These are phyloP conservation scores for Cyanoderma ruficeps DNA, from an alignment of 2,113 vertebrate genomes.

Conservation along the genomic window DNA sequence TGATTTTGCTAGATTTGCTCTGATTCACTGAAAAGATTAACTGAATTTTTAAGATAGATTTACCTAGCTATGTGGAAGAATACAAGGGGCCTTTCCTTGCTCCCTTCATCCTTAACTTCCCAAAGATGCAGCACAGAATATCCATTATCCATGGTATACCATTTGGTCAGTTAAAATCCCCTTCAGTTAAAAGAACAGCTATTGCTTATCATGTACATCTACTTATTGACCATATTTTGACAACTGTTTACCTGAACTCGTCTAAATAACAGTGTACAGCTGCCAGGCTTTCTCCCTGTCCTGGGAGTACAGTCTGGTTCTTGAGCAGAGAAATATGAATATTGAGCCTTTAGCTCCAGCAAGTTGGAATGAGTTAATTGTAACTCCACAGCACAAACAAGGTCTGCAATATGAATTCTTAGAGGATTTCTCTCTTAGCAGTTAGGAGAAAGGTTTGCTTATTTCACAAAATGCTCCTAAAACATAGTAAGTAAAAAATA, in stretches of 20 bases:
- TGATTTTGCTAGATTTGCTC: neutral
- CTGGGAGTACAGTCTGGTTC: neutral
- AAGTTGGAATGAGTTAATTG: neutral
- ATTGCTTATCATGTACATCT: neutral
- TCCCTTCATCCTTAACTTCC: neutral
- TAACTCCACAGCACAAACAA: neutral
- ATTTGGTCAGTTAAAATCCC: neutral
- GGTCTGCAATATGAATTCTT: neutral
- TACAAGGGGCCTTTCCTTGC: neutral
- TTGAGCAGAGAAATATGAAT: neutral
- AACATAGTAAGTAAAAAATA: neutral
- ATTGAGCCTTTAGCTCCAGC: neutral
- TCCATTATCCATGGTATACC: neutral
- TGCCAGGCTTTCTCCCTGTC: neutral
- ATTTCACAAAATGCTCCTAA: slow-evolving; percentile 12
- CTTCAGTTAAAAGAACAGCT: neutral
- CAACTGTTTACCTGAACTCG: neutral
- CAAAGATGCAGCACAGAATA: neutral
- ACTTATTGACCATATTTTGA: neutral
- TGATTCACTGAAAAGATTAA: neutral
- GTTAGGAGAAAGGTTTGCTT: neutral
- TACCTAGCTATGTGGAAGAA: neutral
- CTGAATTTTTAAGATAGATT: neutral
- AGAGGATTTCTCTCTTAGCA: neutral
- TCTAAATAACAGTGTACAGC: neutral